Evolutionary conservation across 2,888 invertebrate genomes (phyloP), one percentile per base, ranked within the genome.

Genomic region (Hartigia nigra): DNA sequence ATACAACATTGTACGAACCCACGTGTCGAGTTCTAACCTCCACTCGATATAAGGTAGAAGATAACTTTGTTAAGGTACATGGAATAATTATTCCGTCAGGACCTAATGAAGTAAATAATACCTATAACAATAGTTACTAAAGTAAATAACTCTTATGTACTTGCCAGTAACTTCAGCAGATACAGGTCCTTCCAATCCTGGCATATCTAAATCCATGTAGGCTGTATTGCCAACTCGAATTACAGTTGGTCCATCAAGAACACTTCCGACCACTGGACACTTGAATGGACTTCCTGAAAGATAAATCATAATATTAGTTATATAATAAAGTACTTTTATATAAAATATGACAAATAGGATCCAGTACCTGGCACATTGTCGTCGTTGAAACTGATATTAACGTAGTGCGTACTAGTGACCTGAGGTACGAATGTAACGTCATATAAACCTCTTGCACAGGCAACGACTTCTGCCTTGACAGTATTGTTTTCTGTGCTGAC

Each of bases 381-480:
- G 87, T 98, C 98, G 89, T 98, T 98, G 92, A 98, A 98, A 1
- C 97, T 97, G 82, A 98, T 98, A 81, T 97, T 98, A 23, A 98
- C 97, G 86, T 96, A 97, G 91, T 98, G 98, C 12, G 97, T 95
- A 85, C 96, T 96, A 39, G 96, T 94, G n/a, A 96, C 96, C 89
- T 97, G 96, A 0, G 98, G 98, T 34, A 98, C 95, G 90, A 98
- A 98, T 0, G 98, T 98, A 3, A 98, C 98, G 88, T 98, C 97
- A 89, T 98, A 98, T 0, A 98, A 93, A 0, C 98, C 98, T 36
- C 98, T 94, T 3, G 98, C 97, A 86, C 97, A 96, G 5, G 98
- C 98, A 0, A 96, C 96, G 31, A 97, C 97, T 93, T 97, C 94
- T 2, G 97, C 97, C 91, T 98, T 97, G 3, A 98, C 97, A 3